phyloP scores from a whole-genome alignment of 2,888 invertebrate species.

The Epirrhoe alternata region DNA sequence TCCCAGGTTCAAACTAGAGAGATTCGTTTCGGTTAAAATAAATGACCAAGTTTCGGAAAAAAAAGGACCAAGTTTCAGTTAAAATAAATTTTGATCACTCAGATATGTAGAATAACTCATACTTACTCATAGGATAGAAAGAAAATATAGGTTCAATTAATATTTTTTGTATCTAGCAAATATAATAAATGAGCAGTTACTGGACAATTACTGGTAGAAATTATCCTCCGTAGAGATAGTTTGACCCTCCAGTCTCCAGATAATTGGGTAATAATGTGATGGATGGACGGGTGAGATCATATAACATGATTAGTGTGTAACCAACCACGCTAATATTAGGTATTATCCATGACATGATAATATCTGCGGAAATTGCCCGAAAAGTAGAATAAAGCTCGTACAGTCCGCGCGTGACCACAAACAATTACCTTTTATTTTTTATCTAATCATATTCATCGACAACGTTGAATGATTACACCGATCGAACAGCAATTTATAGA shows the following conservation, averaged over 20 bases:
- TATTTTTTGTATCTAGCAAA: background rate
- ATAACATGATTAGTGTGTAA: constrained; percentile 19
- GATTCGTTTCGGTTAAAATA: too few relatives aligned
- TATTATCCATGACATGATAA: constrained; percentile 19
- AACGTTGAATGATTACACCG: constrained; percentile 35
- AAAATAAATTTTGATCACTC: too few relatives aligned
- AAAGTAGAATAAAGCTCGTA: constrained; percentile 15
- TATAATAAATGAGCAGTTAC: background rate
- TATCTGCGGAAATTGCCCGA: background rate
- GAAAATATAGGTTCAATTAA: background rate
- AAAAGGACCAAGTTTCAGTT: too few relatives aligned
- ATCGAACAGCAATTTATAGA: constrained; percentile 40
- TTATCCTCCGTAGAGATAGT: constrained; percentile 2
- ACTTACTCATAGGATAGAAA: background rate
- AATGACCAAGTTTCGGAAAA: too few relatives aligned
- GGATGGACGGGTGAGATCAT: constrained; percentile 12
- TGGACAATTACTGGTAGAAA: constrained; percentile 1
- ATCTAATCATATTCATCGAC: constrained; percentile 37
- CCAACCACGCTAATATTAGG: constrained; percentile 11
- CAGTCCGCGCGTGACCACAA: constrained; percentile 30
- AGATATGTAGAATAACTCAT: too few relatives aligned
- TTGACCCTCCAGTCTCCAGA: constrained; percentile 11
- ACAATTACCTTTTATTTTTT: constrained; percentile 35
- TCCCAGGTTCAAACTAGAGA: too few relatives aligned
- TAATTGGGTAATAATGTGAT: constrained; percentile 20